Base-by-base conservation (phyloP, 2,888 invertebrate genomes). In the Eudemis profundana region DNA sequence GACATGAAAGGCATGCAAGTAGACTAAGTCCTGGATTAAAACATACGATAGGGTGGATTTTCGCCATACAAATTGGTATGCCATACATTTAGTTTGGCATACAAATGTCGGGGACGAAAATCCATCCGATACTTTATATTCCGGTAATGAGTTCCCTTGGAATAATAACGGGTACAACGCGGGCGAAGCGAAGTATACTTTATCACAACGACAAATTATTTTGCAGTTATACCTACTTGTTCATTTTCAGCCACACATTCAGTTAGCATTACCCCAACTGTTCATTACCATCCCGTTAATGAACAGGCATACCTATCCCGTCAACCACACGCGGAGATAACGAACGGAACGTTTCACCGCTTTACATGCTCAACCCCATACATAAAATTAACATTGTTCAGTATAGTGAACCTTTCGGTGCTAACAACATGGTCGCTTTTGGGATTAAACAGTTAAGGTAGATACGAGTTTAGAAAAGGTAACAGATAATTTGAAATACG, bases 401-500 rank as follows among this genome's bases (percentile, higher is more conserved):
- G 12, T 15, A 50, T 29, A 14, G 5, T 54, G 27, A 38, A 27
- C 40, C 5, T 54, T 15, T 27, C 5, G 23, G 1, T 15, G 5
- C 5, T 15, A 15, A 27, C 40, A 42, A 17, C 15, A 54, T 14
- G 15, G 27, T 8, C 23, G 40, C 5, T 42, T 42, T 40, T 42
- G 12, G 4, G n/a, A 27, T 38, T 15, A 4, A 15, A 7, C 27
- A 10, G 40, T 1, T 12, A 12, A 15, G 10, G 3, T 14, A 38
- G 8, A 54, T 42, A 27, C 27, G 54, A 54, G 27, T 15, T 54
- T 54, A 2, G 4, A 27, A 42, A 38, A 27, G 10, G 15, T 42
- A 27, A 54, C 4, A 54, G 27, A 38, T 21, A 27, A 40, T 62
- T 47, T 54, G 47, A 54, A 40, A 29, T 47, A 40, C 47, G 29